These are phyloP conservation scores for Timandra comae DNA, from an alignment of 2,888 invertebrate species.

Conservation along the genomic window DNA sequence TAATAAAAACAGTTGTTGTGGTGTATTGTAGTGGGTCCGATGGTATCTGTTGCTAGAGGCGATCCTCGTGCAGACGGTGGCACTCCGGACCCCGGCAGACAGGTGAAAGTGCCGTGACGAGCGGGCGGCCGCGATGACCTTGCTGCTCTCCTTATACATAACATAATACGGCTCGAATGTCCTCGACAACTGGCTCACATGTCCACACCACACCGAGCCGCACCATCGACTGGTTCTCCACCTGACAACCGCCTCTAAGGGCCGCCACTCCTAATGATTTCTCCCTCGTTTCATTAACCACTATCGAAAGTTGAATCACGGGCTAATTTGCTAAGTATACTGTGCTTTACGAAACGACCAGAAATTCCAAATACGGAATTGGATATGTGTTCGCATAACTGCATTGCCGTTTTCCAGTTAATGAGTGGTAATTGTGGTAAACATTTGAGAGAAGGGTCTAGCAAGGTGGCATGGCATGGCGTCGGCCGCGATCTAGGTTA, in stretches of 20 bases:
- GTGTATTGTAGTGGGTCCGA: no score
- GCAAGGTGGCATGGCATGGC: slow-evolving; percentile 41
- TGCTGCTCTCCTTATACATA: slow-evolving; percentile 37
- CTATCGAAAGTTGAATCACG: no score
- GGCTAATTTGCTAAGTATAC: no score
- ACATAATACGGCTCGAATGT: slow-evolving; percentile 26
- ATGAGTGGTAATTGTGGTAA: slow-evolving; percentile 36
- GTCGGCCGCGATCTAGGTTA: slow-evolving; percentile 51
- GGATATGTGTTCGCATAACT: background rate
- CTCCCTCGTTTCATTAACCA: no score
- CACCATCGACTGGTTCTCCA: slow-evolving; percentile 18
- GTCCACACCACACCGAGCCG: slow-evolving; percentile 16
- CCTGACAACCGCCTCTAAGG: no score
- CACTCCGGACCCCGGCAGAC: slow-evolving; percentile 22
- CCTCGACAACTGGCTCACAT: slow-evolving; percentile 17
- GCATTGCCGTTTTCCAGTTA: slow-evolving; percentile 22
- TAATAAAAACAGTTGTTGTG: no score
- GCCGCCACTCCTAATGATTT: no score
- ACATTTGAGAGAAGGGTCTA: slow-evolving; percentile 48
- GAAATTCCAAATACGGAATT: no score
- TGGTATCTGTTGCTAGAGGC: background rate
- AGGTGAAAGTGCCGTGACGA: slow-evolving; percentile 56
- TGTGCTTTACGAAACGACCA: no score
- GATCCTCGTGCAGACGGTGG: background rate
- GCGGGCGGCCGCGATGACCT: slow-evolving; percentile 42